Evolutionary conservation across 1,140 invertebrate genomes (phyloP), one percentile per base, ranked within the genome.

Genomic region (Conus ventricosus): DNA sequence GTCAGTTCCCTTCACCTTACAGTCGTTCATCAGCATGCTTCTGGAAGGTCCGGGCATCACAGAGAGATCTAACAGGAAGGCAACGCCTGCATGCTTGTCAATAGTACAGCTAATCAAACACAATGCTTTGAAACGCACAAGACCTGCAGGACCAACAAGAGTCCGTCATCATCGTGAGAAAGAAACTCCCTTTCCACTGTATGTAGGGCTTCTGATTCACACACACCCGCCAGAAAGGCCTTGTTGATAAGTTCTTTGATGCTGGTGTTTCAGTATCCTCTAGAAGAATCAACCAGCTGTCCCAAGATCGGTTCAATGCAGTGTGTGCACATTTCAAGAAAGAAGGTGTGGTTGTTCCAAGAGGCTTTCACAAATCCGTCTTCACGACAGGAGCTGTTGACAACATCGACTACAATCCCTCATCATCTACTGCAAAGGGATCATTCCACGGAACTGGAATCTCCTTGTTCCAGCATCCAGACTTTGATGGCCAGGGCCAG

Each of bases 11-110:
- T 23, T 67, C 60, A 67, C 60, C 60, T 67, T 67, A 23, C 60
- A 67, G 60, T 67, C 60, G 60, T 67, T 67, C 60, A 67, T 67
- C 60, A 67, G 60, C 60, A 67, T 67, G 60, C 60, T 67, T 67
- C 20, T 67, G 60, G 60, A 67, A 67, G 60, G 60, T 67, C 60
- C 60, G 60, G 60, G 60, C 60, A 67, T 67, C 4, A 67, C 60
- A 4, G 60, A 67, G 39, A 39, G 60, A 23, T 67, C 60, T 4
- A 23, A 67, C 60, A 67, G 60, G 60, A 67, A 67, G 60, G 60
- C 60, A 67, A 67, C 20, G 20, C 60, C 60, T 67, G 60, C 60
- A 67, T 67, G 60, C 60, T 67, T 67, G 60, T 67, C 60, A 67
- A 67, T 67, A 67, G 60, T 4, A 67, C 60, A 67, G 60, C 60